Base-by-base conservation (phyloP, 2,113 vertebrate species). In the Xyliphius kryptos region DNA sequence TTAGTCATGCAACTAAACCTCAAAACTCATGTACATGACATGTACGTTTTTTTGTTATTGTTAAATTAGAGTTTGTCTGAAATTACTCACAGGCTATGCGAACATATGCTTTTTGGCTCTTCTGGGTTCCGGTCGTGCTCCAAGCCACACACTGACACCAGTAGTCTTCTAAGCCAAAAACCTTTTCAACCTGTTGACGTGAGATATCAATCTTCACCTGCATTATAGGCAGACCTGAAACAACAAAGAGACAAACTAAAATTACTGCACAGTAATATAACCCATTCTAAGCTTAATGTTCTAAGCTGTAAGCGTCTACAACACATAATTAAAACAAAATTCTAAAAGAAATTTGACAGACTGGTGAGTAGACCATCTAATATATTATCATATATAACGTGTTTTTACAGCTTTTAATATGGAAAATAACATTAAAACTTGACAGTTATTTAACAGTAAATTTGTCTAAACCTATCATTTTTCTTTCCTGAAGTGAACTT, bases 71-170 rank as follows among this genome's bases (percentile, higher is more conserved):
- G 26, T 32, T 32, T 32, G 26, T 41, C 10, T 15, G 56, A n/a
- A 8, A 17, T 32, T 67, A 92, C 96, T 93, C 86, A 97, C 96
- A 97, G 73, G 96, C 96, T 0, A 99, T 92, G 71, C 92, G 90
- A 72, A 99, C 91, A 0, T 88, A 97, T 2, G 96, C 93, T 69
- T 99, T 99, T 79, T 95, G 93, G 81, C 95, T 99, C 83, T 99
- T 99, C 78, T 95, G 96, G 72, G 96, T 99, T 72, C 96, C 96
- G 0, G 93, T 95, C 65, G 93, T 92, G 83, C 96, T 99, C 96
- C 96, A 99, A 13, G 96, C 96, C 63, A 98, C 95, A 0, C 96
- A 99, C 81, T 99, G 96, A 80, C 96, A 99, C 96, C 95, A 99
- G 84, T 92, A 99, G 69, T 97, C 92, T 73, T 97, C 95, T 56